Base-by-base conservation (phyloP, 92 coral and sea anemone species). In the Phymanthus crucifer region DNA sequence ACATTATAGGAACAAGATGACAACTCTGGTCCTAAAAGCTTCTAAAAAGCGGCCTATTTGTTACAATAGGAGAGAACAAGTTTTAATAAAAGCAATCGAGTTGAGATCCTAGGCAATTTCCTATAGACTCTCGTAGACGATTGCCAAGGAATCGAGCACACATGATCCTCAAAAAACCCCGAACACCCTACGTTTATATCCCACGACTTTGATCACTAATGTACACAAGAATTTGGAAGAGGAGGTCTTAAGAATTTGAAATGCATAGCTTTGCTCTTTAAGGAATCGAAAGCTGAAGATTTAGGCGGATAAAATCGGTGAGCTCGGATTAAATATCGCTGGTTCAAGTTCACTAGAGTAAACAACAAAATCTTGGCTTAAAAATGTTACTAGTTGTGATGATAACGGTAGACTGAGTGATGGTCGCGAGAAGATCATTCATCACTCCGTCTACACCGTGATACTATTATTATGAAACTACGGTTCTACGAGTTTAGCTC, bases 221-320 rank as follows among this genome's bases (percentile, higher is more conserved):
- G 35, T 35, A 38, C 19, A 31, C 50, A 35, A 35, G 46, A 70
- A 73, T 40, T 73, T 17, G 10, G 12, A 38, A 73, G 29, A n/a
- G n/a, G 64, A 11, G 58, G n/a, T 73, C 32, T 40, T 47, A 73
- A 73, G 65, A 32, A 10, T 19, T 27, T 29, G 77, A 56, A 73
- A 73, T 73, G 77, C 77, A 73, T 29, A 73, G 77, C 45, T 47
- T 73, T 31, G 58, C 36, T 73, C 54, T 38, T 32, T n/a, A 40
- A 78, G 43, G 69, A 65, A 66, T 65, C 82, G 73, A 79, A 67
- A 79, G 75, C 75, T 67, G 72, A 66, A 43, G 45, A 37, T 64
- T 23, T 45, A 32, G 36, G 40, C 70, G 64, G 46, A 57, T 57
- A 57, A 67, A 45, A 29, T 40, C 64, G 21, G 11, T 14, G 36